Evolutionary conservation across 2,888 invertebrate species (phyloP), one percentile per base, ranked within the genome.

Genomic region (Sphaeridia pumilis): DNA sequence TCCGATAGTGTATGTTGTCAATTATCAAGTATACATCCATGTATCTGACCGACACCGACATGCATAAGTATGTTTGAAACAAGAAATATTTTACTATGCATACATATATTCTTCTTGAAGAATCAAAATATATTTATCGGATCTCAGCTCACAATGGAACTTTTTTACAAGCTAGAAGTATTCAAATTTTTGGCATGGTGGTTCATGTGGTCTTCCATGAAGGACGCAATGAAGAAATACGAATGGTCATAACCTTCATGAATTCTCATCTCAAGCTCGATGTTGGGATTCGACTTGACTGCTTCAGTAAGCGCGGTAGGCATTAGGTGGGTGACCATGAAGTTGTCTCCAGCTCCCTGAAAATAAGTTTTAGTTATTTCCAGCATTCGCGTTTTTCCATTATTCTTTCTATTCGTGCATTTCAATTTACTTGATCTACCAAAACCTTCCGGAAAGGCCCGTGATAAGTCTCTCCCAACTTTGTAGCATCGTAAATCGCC

Each of bases 171-270:
- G 7, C n/a, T 20, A 22, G 22, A 44, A 3, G 34, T 21, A 34
- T 46, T 56, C 12, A 61, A 47, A 25, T 60, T 50, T 55, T 62
- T 56, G 2, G 84, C 80, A 71, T 98, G 97, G 71, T 90, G 89
- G 53, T 78, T 79, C 56, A 98, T 79, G 69, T 98, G 97, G 68
- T 97, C 93, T 38, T 81, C 86, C 49, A 98, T 82, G 70, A 88
- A 97, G 0, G 88, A 80, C 0, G 92, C 76, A 60, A 98, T 85
- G 69, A 89, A 94, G 68, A 80, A 95, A 69, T 95, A 97, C 44
- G 88, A 83, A 72, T 98, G 98, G 70, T 97, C 93, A 69, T 95
- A 98, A 17, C 85, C 90, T 60, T 84, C 83, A 10, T 86, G 57
- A 49, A 63, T 56, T 46, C 58, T 53, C 12, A 64, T 47, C 21